These are phyloP conservation scores for Drosophila affinis DNA, from an alignment of 2,888 invertebrate genomes.

Conservation along the genomic window DNA sequence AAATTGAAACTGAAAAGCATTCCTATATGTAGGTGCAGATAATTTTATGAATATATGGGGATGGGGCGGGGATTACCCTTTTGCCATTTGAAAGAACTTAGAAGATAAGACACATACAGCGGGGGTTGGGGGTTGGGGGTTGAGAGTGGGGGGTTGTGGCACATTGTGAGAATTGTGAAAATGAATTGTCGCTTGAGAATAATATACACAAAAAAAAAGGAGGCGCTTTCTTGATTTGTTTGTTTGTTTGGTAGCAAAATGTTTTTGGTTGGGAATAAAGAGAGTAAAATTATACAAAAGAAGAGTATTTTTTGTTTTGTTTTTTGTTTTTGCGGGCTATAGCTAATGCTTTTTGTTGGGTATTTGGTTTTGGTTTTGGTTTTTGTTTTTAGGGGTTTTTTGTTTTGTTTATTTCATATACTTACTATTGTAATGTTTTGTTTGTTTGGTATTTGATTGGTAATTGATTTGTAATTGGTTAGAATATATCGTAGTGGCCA, in stretches of 20 bases:
- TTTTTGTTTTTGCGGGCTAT: neutral
- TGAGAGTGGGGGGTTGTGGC: neutral
- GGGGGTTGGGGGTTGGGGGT: neutral
- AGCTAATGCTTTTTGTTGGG: neutral
- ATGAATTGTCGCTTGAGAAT: conserved; percentile 31
- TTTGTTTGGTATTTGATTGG: conserved; percentile 77
- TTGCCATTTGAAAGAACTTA: conserved; percentile 4
- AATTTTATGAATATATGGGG: neutral
- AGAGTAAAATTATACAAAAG: conserved; percentile 37
- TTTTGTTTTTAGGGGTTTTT: conserved; percentile 35
- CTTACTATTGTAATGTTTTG: conserved; percentile 83
- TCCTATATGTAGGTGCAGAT: conserved; percentile 18
- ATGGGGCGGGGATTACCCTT: neutral
- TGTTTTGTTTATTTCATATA: conserved; percentile 76
- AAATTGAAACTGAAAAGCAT: conserved; percentile 9
- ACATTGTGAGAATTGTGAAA: conserved; percentile 5
- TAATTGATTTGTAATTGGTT: conserved; percentile 80
- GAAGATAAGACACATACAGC: conserved; percentile 17
- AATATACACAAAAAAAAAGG: neutral
- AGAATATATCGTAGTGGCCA: conserved; percentile 83
- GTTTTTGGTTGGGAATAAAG: conserved; percentile 36
- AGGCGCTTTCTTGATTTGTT: conserved; percentile 13
- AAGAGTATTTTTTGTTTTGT: conserved; percentile 14
- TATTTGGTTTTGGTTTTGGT: neutral
- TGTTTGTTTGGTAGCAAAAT: conserved; percentile 39